A percentile compares a stretch with the other conserved stretches of the same genome.
These are phyloP conservation scores for Solea solea DNA, from an alignment of 2,113 vertebrate species.

Conservation along the genomic window DNA sequence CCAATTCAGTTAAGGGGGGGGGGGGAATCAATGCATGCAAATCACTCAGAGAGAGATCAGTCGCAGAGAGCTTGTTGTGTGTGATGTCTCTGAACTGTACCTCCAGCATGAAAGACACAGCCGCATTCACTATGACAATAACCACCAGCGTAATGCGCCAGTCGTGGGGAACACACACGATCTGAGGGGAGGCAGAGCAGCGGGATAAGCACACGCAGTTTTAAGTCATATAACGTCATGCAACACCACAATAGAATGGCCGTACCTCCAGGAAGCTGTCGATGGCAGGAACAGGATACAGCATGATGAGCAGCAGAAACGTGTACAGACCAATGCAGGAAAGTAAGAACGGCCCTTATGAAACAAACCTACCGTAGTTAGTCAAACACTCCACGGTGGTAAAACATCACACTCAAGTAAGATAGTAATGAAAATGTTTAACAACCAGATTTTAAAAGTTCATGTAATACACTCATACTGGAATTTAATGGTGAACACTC, in stretches of 20 bases:
- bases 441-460: no score
- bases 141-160: slow-evolving; percentile 89
- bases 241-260: not conserved
- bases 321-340: slow-evolving; percentile 69
- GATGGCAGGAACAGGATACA: slow-evolving; percentile 86
- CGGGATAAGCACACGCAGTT: not conserved
- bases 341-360: slow-evolving; percentile 80
- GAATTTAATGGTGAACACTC: no score
- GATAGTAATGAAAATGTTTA: no score
- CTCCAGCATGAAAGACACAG: slow-evolving; percentile 87
- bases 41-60: slow-evolving; percentile 25
- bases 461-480: no score
- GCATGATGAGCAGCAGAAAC: slow-evolving; percentile 89
- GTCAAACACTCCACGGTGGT: not conserved
- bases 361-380: slow-evolving; percentile 4
- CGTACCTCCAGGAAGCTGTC: slow-evolving; percentile 89
- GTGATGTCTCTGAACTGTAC: slow-evolving; percentile 76
- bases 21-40: slow-evolving; percentile 26
- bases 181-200: slow-evolving; percentile 76
- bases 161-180: slow-evolving; percentile 89
- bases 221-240: not conserved
- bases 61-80: slow-evolving; percentile 2
- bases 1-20: not conserved
- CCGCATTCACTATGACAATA: slow-evolving; percentile 85
- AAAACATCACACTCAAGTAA: not conserved